Evolutionary conservation across 1,140 invertebrate species (phyloP).

Genomic region (Drosophila arizonae): DNA sequence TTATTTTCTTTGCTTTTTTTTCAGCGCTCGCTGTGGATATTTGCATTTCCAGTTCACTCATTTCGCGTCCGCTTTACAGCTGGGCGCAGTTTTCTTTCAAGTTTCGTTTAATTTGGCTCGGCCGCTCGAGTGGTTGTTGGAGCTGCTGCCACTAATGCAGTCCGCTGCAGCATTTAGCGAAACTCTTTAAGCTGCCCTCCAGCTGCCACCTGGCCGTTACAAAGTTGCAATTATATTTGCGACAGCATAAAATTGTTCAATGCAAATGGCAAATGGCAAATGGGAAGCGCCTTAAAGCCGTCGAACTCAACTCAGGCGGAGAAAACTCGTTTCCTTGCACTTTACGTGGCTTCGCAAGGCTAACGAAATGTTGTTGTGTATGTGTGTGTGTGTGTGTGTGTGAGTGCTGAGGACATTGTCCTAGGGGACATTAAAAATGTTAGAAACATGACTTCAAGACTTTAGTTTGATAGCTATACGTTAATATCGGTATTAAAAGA

Average conservation of each 20-base stretch:
- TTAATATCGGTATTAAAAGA: too few species aligned
- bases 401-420: too few species aligned
- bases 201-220: conserved; percentile 11
- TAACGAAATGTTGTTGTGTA: too few species aligned
- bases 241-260: conserved; percentile 3
- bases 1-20: conserved; percentile 4
- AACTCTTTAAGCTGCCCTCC: not conserved
- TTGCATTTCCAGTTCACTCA: conserved; percentile 35
- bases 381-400: too few species aligned
- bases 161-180: not conserved
- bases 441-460: too few species aligned
- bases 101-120: conserved; percentile 13
- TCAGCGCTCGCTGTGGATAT: not conserved
- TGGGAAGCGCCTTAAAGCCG: too few species aligned
- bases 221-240: conserved; percentile 24
- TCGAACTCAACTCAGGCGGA: not conserved
- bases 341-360: too few species aligned
- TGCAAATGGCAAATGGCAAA: conserved; percentile 8
- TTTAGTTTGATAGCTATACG: too few species aligned
- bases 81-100: conserved; percentile 26
- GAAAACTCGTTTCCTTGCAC: too few species aligned
- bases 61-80: conserved; percentile 1
- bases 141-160: not conserved
- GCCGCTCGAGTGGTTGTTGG: conserved; percentile 6
- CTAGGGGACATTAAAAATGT: too few species aligned